Base-by-base conservation (phyloP, 2,888 invertebrate species). In the Sesia apiformis region DNA sequence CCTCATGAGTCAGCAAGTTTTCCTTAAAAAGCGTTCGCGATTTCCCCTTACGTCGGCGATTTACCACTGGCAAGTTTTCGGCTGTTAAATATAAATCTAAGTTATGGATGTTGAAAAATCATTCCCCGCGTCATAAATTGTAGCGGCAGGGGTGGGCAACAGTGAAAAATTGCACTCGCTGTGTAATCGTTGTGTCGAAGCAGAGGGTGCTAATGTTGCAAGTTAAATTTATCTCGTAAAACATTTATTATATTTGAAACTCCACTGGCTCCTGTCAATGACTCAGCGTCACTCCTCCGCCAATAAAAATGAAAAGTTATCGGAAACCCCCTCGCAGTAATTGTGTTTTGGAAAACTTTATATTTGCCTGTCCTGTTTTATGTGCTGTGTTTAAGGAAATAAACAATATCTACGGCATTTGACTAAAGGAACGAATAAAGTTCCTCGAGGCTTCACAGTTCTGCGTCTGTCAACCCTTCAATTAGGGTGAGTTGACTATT, bases 81-180 rank as follows among this genome's bases (percentile, higher is more conserved):
- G 67, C 74, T 75, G 74, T 80, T 81, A 79, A 79, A 81, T 75
- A 84, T 83, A 81, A 84, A 82, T 84, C 81, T 78, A 78, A 78
- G 74, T 84, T 78, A 78, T 74, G 76, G 78, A 79, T 82, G 84
- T 81, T 84, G 84, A 85, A 84, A 87, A 86, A 86, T 86, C 82
- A 84, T 84, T 81, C 78, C 70, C 70, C 71, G 78, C 75, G 74
- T 85, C 84, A 85, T 85, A 86, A 84, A 84, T 86, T 80, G 79
- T 82, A 74, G 76, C 78, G 66, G 63, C 68, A 73, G 81, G 82
- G 84, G 83, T 70, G 78, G 72, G 72, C 75, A 78, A 70, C 78
- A 76, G 77, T 87, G 86, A 85, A 84, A 85, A 83, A 85, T 85
- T 81, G 80, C 84, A 81, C 71, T 74, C 74, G 74, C 74, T 72